Evolutionary conservation across 2,797 vertebrate species (phyloP), one percentile per base, ranked within the genome.

Genomic region (Zalophus californianus): DNA sequence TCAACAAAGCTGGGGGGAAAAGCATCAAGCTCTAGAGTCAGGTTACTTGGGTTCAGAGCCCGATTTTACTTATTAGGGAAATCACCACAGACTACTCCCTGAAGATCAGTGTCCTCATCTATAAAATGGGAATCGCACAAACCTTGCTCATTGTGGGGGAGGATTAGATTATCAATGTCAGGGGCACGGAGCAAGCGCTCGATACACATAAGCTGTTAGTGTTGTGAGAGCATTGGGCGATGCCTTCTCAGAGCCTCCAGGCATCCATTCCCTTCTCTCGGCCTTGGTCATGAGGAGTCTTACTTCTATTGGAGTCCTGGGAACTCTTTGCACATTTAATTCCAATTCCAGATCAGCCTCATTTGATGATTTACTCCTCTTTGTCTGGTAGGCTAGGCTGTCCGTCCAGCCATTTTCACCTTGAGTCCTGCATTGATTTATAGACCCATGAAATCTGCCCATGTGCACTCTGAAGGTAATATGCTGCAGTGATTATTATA

Each of bases 151-250:
- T 9, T 1, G 1, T 0, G 70, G 25, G 41, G 41, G 41, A 13
- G 2, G 54, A 6, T 7, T 72, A 27, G 35, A 14, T 62, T 7
- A 16, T 5, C 60, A 11, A 0, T 3, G 72, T 35, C 18, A 66
- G 48, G 41, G 9, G 52, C 41, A 2, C 5, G 6, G 48, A 7
- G 11, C 6, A n/a, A 25, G 8, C 12, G 1, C 41, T 48, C 5
- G 1, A 0, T 6, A 16, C 4, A 6, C 1, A 0, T 7, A 1
- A 58, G 29, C 52, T 44, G 7, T 15, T 52, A 7, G 50, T 1
- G 7, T 11, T 16, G 14, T 20, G 18, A 58, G 14, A 25, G 38
- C 9, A 23, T 0, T 7, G 25, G 35, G 6, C 16, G 10, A 2
- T 0, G 41, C 27, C 6, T 21, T 52, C 56, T n/a, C 52, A 32